A percentile compares a stretch with the other conserved stretches of the same genome.
These are phyloP conservation scores for Eubasilissa splendida DNA, from an alignment of 2,888 invertebrate species.

Conservation along the genomic window DNA sequence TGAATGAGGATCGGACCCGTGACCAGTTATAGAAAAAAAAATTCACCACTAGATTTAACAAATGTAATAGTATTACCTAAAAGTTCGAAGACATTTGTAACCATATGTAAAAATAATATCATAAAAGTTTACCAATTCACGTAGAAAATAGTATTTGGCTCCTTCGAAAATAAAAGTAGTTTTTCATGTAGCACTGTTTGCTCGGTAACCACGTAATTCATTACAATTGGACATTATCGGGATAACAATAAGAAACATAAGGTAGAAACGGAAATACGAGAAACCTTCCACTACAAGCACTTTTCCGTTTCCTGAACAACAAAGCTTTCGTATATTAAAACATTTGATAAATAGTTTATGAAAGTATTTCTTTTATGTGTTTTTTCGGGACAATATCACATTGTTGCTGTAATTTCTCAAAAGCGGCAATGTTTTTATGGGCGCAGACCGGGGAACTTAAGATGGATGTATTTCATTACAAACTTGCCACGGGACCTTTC, in stretches of 20 bases:
- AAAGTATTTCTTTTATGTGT: constrained; percentile 47
- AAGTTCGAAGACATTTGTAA: too few relatives aligned
- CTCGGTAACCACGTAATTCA: constrained; percentile 1
- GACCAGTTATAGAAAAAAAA: too few relatives aligned
- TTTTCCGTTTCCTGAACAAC: constrained; percentile 26
- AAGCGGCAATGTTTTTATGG: constrained; percentile 55
- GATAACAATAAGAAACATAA: constrained; percentile 22
- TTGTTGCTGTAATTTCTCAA: constrained; percentile 46
- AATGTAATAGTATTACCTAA: too few relatives aligned
- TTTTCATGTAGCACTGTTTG: not conserved
- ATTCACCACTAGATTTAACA: too few relatives aligned
- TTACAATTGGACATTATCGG: constrained; percentile 2
- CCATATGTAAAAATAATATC: too few relatives aligned
- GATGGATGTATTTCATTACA: constrained; percentile 56
- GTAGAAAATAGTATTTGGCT: too few relatives aligned
- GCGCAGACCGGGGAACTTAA: constrained; percentile 28
- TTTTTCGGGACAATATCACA: constrained; percentile 39
- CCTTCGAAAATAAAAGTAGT: too few relatives aligned
- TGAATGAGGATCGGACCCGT: too few relatives aligned
- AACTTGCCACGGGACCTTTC: constrained; percentile 32
- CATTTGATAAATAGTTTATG: constrained; percentile 53
- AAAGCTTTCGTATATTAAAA: constrained; percentile 50
- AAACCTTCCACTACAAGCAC: constrained; percentile 29
- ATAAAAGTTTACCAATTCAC: too few relatives aligned
- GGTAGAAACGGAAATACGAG: constrained; percentile 3